A percentile compares a stretch with the other conserved stretches of the same genome.
Evolutionary conservation across 2,113 vertebrate species (phyloP).

Genomic region (Chaetodon auriga): DNA sequence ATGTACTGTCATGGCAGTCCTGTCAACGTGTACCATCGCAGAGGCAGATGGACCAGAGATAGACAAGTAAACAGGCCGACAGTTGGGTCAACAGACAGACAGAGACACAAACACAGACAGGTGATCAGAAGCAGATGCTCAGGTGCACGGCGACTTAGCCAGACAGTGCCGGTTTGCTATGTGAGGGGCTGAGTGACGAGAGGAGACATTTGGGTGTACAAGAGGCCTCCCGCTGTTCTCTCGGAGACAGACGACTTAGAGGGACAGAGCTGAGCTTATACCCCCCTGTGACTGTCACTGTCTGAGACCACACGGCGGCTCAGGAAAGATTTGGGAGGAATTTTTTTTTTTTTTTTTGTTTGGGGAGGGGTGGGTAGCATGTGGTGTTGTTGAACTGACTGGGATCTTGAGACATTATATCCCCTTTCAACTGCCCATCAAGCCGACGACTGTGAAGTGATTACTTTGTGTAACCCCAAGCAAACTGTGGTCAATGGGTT

Average conservation of each 20-base stretch:
- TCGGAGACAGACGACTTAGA: conserved; percentile 77
- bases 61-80: conserved; percentile 40
- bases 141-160: conserved; percentile 48
- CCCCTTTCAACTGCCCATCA: conserved; percentile 64
- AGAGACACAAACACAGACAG: conserved; percentile 25
- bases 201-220: conserved; percentile 38
- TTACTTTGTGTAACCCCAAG: conserved; percentile 50
- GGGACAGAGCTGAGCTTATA: conserved; percentile 70
- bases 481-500: conserved; percentile 41
- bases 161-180: conserved; percentile 25
- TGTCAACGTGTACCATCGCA: conserved; percentile 7
- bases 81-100: conserved; percentile 37
- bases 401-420: conserved; percentile 58
- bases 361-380: conserved; percentile 48
- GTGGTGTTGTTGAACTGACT: conserved; percentile 70
- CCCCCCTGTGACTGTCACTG: conserved; percentile 72
- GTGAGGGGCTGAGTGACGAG: conserved; percentile 44
- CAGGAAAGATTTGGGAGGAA: conserved; percentile 75
- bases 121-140: conserved; percentile 59
- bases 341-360: too few species aligned
- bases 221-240: conserved; percentile 69
- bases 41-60: conserved; percentile 57
- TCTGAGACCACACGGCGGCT: conserved; percentile 73
- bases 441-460: conserved; percentile 50
- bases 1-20: background rate